Percentiles rank a stretch among this genome's conserved stretches.
Evolutionary conservation across 2,113 vertebrate genomes (phyloP).

Genomic region (Porphyrio hochstetteri): DNA sequence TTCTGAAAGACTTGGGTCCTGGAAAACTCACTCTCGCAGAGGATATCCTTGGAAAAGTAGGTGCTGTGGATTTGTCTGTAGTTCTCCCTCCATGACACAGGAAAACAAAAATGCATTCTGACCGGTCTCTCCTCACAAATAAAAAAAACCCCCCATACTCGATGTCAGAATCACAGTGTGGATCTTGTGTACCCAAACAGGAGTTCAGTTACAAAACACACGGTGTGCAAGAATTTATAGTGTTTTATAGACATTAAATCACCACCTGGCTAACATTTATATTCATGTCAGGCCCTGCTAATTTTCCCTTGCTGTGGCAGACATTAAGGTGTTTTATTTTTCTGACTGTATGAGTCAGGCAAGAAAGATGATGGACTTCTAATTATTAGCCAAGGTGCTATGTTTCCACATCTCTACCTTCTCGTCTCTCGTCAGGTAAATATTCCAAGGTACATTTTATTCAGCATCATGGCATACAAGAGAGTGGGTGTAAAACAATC

Average conservation of each 20-base stretch:
- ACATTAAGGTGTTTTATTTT: not conserved
- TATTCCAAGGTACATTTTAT: not conserved
- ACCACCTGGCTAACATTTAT: not conserved
- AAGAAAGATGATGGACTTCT: not conserved
- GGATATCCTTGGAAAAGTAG: not conserved
- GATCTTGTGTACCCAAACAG: not conserved
- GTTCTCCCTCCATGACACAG: not conserved
- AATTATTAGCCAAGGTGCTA: not conserved
- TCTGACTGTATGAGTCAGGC: not conserved
- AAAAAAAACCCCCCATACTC: not conserved
- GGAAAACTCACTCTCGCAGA: not conserved
- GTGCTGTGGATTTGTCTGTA: not conserved
- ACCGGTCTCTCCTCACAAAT: not conserved
- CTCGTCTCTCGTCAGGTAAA: not conserved
- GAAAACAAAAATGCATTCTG: not conserved
- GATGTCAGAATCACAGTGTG: not conserved
- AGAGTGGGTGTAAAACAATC: not conserved
- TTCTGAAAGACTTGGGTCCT: not conserved
- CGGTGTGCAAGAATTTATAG: not conserved
- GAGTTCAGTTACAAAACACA: constrained; percentile 8
- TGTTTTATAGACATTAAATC: constrained; percentile 36
- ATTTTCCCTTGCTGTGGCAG: constrained; percentile 10
- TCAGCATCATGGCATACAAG: not conserved
- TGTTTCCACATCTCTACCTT: not conserved
- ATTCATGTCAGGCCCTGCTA: not conserved